Percentiles rank a stretch among this genome's conserved stretches.
Evolutionary conservation across 1,140 invertebrate species (phyloP).

Genomic region (Hormaphis cornu): DNA sequence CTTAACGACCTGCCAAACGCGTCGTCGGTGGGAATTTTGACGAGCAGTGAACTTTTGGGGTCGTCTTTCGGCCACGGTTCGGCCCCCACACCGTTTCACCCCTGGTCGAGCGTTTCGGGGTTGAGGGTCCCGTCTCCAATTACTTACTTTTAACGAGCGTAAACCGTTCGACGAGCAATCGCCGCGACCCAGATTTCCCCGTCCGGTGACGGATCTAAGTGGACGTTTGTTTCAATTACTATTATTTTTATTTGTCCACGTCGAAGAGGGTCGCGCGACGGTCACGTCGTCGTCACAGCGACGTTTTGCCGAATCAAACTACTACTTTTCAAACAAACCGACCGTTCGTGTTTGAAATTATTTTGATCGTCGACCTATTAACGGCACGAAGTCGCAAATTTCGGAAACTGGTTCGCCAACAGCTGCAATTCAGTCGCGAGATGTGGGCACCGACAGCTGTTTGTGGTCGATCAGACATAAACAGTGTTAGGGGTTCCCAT

Average conservation of each 20-base stretch:
- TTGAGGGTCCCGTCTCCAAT: not conserved
- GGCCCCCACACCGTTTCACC: not conserved
- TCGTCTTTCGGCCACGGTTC: not conserved
- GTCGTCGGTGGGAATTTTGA: not conserved
- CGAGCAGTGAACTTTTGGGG: constrained; percentile 3
- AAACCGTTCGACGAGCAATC: not conserved
- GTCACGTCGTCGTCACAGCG: too few relatives aligned
- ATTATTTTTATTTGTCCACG: not conserved
- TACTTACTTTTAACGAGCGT: constrained; percentile 29
- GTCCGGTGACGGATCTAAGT: constrained; percentile 16
- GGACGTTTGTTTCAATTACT: constrained; percentile 23
- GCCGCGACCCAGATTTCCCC: not conserved
- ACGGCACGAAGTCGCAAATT: too few relatives aligned
- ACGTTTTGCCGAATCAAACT: too few relatives aligned
- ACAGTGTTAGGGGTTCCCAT: too few relatives aligned
- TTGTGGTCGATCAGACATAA: too few relatives aligned
- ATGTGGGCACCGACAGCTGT: too few relatives aligned
- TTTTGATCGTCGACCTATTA: too few relatives aligned
- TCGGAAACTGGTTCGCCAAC: too few relatives aligned
- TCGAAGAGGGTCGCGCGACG: not conserved
- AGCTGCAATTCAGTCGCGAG: too few relatives aligned
- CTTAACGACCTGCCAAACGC: constrained; percentile 16
- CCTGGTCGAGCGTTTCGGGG: not conserved
- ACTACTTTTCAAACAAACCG: too few relatives aligned
- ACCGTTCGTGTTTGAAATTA: too few relatives aligned